Base-by-base conservation (phyloP, 2,888 invertebrate species). In the Cerastoderma edule region DNA sequence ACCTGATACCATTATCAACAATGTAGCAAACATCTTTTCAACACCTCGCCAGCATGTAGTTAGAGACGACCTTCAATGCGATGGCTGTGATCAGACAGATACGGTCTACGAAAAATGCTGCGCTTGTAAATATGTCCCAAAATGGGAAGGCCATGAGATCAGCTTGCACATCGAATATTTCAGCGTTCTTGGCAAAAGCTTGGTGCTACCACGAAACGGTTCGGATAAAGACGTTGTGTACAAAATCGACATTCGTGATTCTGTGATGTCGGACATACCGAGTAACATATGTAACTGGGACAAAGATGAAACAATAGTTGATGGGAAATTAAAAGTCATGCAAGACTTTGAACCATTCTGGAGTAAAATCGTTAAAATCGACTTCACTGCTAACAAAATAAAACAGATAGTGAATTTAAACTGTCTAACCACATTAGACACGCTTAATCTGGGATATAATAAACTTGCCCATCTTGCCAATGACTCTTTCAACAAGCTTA, bases 231-330 rank as follows among this genome's bases (percentile, higher is more conserved):
- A 27, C 10, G 46, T 22, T 10, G n/a, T 66, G 10, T 72, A 73
- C 28, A 70, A 64, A 32, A 46, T 78, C 13, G 48, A 53, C 4
- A 48, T 65, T 27, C 32, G 39, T 0, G 19, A 56, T 44, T 32
- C 39, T 24, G 54, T 48, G 5, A 63, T 73, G 63, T 67, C 68
- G 28, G 63, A 67, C 24, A 56, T 78, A 33, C 78, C 78, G 54
- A 71, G 73, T 64, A 73, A 78, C 50, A 22, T 78, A n/a, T 78
- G 78, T 22, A 46, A 78, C 28, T 73, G 70, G 78, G 67, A 73
- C 48, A 46, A 60, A 1, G 69, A 70, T 44, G 27, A 24, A 30
- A 53, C 56, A 33, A 22, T 68, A 19, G 19, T 30, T 16, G 32
- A 56, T 27, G 22, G 19, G 22, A 65, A 54, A 44, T 19, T n/a